A percentile compares a stretch with the other conserved stretches of the same genome.
Conservation (phyloP, 2,797 vertebrate species). For the Lutjanus argentimaculatus region DNA sequence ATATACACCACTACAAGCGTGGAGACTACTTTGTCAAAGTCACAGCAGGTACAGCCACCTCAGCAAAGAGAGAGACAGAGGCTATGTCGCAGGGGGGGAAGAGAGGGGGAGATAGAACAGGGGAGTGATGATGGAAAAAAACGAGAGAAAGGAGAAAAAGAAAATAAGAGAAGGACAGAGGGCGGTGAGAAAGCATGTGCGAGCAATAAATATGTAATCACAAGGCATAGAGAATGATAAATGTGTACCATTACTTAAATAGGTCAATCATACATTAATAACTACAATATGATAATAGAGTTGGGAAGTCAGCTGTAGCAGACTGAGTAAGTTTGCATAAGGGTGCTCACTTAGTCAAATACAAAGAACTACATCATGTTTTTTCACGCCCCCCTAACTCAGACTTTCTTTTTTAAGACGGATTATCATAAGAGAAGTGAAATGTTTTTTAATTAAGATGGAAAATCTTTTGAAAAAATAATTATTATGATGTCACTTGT, state of each 20-base stretch:
- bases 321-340: constrained; percentile 59
- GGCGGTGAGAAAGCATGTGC: constrained; percentile 45
- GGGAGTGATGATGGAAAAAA: constrained; percentile 51
- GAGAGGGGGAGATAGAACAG: constrained; percentile 20
- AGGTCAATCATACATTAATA: constrained; percentile 81
- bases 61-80: constrained; percentile 83
- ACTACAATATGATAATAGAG: constrained; percentile 68
- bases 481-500: constrained; percentile 7
- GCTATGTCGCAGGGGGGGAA: constrained; percentile 54
- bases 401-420: constrained; percentile 30
- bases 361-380: constrained; percentile 61
- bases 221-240: constrained; percentile 72
- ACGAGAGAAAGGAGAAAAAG: constrained; percentile 32
- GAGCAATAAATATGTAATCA: constrained; percentile 71
- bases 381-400: constrained; percentile 31
- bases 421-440: constrained; percentile 27
- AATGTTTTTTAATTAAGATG: constrained; percentile 39
- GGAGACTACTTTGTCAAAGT: constrained; percentile 88
- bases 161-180: constrained; percentile 56
- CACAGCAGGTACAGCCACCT: constrained; percentile 87
- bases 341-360: constrained; percentile 58
- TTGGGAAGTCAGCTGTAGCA: constrained; percentile 63
- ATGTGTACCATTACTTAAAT: constrained; percentile 75
- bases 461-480: constrained; percentile 6
- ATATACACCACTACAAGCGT: constrained; percentile 58